Evolutionary conservation across 2,113 vertebrate species (phyloP).

Genomic region (Eulacestoma nigropectus): DNA sequence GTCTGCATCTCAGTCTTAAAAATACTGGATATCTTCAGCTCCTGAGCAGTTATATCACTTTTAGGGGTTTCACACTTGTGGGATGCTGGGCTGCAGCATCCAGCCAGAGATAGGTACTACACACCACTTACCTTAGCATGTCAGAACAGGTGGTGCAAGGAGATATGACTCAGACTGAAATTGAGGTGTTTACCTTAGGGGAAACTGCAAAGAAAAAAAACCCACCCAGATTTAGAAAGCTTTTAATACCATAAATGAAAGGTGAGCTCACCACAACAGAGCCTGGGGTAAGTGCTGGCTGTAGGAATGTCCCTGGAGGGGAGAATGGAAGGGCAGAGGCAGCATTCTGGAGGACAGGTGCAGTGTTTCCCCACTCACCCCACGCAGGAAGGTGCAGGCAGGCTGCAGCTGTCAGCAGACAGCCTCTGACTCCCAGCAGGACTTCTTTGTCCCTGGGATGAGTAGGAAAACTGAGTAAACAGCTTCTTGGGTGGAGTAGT

Average conservation of each 20-base stretch:
- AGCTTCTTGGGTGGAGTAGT: background rate
- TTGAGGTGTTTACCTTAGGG: conserved; percentile 31
- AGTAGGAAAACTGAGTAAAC: background rate
- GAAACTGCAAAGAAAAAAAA: background rate
- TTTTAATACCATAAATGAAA: conserved; percentile 36
- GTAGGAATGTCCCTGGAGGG: background rate
- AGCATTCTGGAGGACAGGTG: background rate
- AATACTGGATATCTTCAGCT: background rate
- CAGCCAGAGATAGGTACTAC: background rate
- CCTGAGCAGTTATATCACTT: background rate
- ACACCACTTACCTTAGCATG: background rate
- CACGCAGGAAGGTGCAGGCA: background rate
- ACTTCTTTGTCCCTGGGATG: fast-evolving
- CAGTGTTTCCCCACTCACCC: background rate
- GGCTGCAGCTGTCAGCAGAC: background rate
- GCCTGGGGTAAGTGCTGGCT: background rate
- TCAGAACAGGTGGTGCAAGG: background rate
- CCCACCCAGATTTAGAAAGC: background rate
- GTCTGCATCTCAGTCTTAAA: background rate
- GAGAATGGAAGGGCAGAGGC: background rate
- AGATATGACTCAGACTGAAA: conserved; percentile 37
- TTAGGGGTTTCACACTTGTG: background rate
- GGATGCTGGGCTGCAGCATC: background rate
- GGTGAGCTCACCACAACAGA: conserved; percentile 18
- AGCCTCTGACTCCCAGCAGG: background rate